Conservation (phyloP, 2,113 vertebrate genomes). For the Heptranchias perlo region DNA sequence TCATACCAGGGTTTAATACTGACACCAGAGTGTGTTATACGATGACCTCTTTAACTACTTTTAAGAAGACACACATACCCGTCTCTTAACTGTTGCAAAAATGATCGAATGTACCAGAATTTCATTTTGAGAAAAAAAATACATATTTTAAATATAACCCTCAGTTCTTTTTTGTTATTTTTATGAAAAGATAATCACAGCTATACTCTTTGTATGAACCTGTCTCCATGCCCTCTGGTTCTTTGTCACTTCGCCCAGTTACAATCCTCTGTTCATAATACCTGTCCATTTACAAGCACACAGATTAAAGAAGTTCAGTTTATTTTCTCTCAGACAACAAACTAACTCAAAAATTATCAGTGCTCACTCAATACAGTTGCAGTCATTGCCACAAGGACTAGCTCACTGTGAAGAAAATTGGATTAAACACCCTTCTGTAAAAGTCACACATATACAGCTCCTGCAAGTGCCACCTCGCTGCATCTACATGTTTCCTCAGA, state of each 20-base stretch:
- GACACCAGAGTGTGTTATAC: background rate
- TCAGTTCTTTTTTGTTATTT: background rate
- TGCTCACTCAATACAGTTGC: conserved; percentile 6
- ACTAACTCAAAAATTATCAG: conserved; percentile 14
- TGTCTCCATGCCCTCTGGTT: background rate
- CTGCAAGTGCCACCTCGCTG: conserved; percentile 19
- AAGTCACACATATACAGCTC: conserved; percentile 35
- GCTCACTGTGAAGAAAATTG: conserved; percentile 36
- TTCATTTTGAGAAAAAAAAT: background rate
- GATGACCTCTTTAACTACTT: background rate
- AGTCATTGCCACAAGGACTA: conserved; percentile 27
- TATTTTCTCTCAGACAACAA: conserved; percentile 1
- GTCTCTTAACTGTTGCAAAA: background rate
- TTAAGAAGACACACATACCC: background rate
- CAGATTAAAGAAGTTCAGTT: background rate
- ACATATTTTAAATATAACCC: background rate
- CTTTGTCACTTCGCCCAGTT: background rate
- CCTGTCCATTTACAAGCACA: background rate
- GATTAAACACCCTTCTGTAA: conserved; percentile 36
- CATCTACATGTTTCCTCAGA: conserved; percentile 25
- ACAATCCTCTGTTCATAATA: background rate
- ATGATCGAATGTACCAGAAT: background rate
- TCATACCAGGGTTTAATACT: background rate
- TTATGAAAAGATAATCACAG: background rate
- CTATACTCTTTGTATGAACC: background rate